Conservation (phyloP, 2,113 vertebrate genomes). For the Varanus salvator region DNA sequence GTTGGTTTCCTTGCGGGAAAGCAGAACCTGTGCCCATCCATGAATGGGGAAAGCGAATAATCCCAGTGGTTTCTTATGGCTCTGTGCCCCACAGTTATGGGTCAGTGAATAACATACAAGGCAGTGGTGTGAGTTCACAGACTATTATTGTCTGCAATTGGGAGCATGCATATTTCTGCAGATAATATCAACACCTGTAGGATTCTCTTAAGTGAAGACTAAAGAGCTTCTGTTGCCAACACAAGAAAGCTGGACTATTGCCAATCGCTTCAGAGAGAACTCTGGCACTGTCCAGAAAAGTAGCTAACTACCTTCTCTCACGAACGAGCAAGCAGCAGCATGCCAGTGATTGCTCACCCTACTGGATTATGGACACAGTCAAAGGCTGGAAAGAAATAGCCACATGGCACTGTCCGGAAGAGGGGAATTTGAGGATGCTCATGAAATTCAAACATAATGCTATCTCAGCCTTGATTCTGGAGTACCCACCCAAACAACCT, state of each 20-base stretch:
- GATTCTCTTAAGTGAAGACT: neutral
- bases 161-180: constrained; percentile 5
- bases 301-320: neutral
- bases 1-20: constrained; percentile 3
- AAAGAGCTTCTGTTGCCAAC: neutral
- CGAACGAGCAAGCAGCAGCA: neutral
- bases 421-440: no score
- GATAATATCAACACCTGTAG: neutral
- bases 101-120: constrained; percentile 40
- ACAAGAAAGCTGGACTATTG: neutral
- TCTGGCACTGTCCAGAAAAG: neutral
- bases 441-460: no score
- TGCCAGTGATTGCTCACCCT: neutral
- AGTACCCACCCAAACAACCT: neutral
- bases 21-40: constrained; percentile 43
- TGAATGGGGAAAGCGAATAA: constrained; percentile 17
- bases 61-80: constrained; percentile 18
- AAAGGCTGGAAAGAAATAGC: neutral
- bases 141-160: neutral
- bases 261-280: neutral
- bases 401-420: neutral
- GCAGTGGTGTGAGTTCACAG: constrained; percentile 5
- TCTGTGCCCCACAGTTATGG: neutral
- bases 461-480: neutral
- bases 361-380: neutral